Percentiles rank a stretch among this genome's conserved stretches.
Conservation (phyloP, 2,113 vertebrate genomes). For the Oplegnathus fasciatus region DNA sequence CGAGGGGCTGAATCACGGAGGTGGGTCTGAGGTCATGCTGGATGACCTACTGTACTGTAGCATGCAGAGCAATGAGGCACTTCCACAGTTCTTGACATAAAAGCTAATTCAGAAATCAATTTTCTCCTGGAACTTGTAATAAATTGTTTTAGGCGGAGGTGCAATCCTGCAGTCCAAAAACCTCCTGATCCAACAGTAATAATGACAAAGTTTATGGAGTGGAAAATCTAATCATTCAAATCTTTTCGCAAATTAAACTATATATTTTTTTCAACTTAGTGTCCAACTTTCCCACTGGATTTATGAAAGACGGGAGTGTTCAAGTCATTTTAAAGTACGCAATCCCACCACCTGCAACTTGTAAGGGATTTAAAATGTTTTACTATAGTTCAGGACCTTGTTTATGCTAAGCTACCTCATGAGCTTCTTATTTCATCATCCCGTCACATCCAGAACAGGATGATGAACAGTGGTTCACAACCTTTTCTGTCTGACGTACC, state of each 20-base stretch:
- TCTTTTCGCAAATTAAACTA: conserved; percentile 8
- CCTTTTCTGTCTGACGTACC: neutral
- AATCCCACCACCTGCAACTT: conserved; percentile 27
- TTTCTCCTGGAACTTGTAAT: conserved; percentile 27
- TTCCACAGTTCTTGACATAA: conserved; percentile 11
- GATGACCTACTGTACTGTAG: conserved; percentile 29
- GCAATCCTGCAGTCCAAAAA: neutral
- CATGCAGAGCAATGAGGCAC: conserved; percentile 17
- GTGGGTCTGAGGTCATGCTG: conserved; percentile 34
- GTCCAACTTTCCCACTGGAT: conserved; percentile 20
- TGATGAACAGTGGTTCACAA: neutral
- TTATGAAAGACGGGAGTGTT: conserved; percentile 21
- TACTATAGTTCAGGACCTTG: neutral
- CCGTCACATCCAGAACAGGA: neutral
- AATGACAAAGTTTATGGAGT: conserved; percentile 30
- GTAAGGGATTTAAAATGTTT: conserved; percentile 1
- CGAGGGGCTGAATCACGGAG: conserved; percentile 23
- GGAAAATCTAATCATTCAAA: conserved; percentile 47
- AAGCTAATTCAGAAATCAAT: conserved; percentile 21
- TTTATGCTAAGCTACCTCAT: neutral
- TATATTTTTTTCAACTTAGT: neutral
- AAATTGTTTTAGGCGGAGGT: conserved; percentile 45
- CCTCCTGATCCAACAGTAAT: neutral
- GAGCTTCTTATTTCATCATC: neutral
- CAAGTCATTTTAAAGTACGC: neutral